Conservation (phyloP, 1,140 invertebrate species). For the Leptinotarsa lineolata region DNA sequence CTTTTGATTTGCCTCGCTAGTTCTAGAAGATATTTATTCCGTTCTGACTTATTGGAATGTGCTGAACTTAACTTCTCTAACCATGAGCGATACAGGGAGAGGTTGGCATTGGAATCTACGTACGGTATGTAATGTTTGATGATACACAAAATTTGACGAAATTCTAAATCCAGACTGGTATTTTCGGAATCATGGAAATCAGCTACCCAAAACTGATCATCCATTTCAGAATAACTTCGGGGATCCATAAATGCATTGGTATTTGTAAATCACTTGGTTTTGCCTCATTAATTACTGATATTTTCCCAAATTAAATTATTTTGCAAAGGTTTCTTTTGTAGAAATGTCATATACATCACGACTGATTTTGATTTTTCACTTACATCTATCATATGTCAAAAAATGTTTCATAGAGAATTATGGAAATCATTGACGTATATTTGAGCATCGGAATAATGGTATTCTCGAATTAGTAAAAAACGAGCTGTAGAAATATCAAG, state of each 20-base stretch:
- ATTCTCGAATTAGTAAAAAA: too few species aligned
- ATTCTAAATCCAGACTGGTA: constrained; percentile 51
- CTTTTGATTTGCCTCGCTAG: constrained; percentile 52
- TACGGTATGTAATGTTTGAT: constrained; percentile 51
- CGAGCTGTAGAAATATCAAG: too few species aligned
- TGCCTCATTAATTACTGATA: background rate
- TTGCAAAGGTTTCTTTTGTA: background rate
- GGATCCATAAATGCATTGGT: too few species aligned
- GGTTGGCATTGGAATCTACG: constrained; percentile 45
- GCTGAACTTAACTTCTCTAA: constrained; percentile 53
- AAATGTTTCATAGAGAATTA: too few species aligned
- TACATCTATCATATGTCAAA: too few species aligned
- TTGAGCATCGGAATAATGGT: too few species aligned
- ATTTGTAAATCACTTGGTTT: too few species aligned
- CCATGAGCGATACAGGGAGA: constrained; percentile 54
- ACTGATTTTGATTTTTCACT: background rate
- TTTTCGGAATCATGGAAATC: background rate
- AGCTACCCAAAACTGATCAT: background rate
- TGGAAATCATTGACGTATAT: too few species aligned
- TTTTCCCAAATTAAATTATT: background rate
- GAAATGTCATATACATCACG: background rate
- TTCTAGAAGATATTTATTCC: constrained; percentile 56
- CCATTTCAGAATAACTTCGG: background rate
- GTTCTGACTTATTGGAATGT: constrained; percentile 46
- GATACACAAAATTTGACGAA: constrained; percentile 50